phyloP scores from a whole-genome alignment of 2,797 vertebrate species.

The Anniella stebbinsi region DNA sequence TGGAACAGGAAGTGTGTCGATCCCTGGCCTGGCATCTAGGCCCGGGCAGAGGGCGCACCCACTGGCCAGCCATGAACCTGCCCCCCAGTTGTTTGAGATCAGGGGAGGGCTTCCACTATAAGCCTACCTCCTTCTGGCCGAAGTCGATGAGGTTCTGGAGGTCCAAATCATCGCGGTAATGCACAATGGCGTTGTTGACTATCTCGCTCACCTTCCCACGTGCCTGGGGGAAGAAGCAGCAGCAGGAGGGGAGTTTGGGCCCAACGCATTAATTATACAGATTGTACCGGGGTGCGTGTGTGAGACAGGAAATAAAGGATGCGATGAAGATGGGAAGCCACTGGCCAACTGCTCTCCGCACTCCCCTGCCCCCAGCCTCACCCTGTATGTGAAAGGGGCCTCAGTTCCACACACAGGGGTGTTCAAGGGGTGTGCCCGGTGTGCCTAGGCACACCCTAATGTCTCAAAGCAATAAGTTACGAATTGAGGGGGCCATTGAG shows the following conservation, averaged over 20 bases:
- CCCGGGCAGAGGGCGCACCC: background rate
- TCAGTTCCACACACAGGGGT: no score
- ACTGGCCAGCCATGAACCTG: no score
- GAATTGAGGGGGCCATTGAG: no score
- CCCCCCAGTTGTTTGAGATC: background rate
- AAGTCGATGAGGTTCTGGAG: constrained; percentile 97
- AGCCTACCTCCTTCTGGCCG: constrained; percentile 90
- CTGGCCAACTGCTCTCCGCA: no score
- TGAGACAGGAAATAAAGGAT: background rate
- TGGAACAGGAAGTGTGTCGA: no score
- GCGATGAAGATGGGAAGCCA: background rate
- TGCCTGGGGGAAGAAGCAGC: constrained; percentile 75
- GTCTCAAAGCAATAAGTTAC: no score
- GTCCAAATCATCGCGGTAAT: constrained; percentile 93
- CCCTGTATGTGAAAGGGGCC: background rate
- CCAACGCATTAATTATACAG: background rate
- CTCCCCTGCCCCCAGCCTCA: no score
- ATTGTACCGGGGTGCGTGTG: fast-evolving
- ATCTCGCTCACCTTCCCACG: constrained; percentile 88
- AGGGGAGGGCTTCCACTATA: background rate
- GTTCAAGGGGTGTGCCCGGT: no score
- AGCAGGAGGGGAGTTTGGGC: background rate
- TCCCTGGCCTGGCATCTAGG: background rate
- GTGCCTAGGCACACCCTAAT: no score
- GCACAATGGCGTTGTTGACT: constrained; percentile 86